A percentile compares a stretch with the other conserved stretches of the same genome.
These are phyloP conservation scores for Rhynchonycteris naso DNA, from an alignment of 2,797 vertebrate genomes.

Conservation along the genomic window DNA sequence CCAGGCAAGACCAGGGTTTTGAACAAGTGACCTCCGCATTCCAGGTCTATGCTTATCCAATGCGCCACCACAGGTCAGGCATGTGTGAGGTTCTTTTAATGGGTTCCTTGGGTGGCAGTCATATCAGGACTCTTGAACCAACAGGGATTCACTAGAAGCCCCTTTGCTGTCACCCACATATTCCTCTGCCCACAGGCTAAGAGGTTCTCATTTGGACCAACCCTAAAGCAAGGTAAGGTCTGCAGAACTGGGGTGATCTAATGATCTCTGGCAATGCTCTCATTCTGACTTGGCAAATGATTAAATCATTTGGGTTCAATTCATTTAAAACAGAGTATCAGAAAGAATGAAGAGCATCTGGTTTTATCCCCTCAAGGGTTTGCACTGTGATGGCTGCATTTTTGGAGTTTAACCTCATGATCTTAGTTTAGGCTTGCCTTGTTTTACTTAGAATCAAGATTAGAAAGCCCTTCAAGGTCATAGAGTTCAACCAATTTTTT, in stretches of 20 bases:
- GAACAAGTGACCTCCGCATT: too few species aligned
- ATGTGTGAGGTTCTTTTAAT: neutral
- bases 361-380: neutral
- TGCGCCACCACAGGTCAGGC: too few species aligned
- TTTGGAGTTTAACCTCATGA: neutral
- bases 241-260: neutral
- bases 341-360: neutral
- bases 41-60: too few species aligned
- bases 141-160: neutral
- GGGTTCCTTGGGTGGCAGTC: neutral
- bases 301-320: neutral
- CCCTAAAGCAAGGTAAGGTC: neutral
- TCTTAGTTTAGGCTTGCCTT: neutral
- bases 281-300: neutral
- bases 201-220: neutral
- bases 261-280: neutral
- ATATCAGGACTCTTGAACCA: neutral
- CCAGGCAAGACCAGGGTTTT: too few species aligned
- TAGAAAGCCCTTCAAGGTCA: neutral
- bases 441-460: neutral
- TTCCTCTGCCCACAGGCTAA: neutral
- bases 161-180: neutral
- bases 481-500: neutral
- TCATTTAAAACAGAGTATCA: neutral
- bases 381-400: neutral